phyloP scores from a whole-genome alignment of 53 echinoderm and acorn worm genomes.

The Arbacia lixula region DNA sequence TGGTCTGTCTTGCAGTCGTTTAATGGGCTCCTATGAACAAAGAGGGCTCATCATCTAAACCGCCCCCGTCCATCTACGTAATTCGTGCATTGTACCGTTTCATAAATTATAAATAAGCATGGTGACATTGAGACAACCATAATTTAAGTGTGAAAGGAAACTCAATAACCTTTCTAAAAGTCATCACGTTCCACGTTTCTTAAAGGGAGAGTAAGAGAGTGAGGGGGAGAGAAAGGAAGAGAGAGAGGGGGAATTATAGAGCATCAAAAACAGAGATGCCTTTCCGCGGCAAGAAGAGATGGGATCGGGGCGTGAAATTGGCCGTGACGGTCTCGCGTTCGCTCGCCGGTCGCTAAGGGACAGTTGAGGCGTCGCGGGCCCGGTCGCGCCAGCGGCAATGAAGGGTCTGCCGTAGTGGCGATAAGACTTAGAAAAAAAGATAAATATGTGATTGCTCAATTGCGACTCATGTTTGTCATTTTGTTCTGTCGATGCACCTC shows the following conservation, averaged over 20 bases:
- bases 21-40: no score
- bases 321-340: conserved; percentile 16
- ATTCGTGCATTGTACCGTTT: no score
- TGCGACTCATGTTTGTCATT: conserved; percentile 17
- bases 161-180: no score
- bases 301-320: conserved; percentile 10
- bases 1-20: no score
- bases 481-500: neutral
- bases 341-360: conserved; percentile 36
- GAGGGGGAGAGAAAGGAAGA: neutral
- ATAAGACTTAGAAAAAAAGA: conserved; percentile 16
- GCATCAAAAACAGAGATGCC: conserved; percentile 17
- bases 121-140: no score
- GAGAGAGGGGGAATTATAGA: neutral
- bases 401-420: conserved; percentile 7
- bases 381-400: conserved; percentile 13
- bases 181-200: no score
- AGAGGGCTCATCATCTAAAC: no score
- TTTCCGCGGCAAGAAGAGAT: no score
- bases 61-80: no score
- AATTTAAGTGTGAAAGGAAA: no score
- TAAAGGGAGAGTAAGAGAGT: no score
- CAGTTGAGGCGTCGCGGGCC: conserved; percentile 16
- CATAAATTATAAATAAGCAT: no score
- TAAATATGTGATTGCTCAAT: conserved; percentile 33